Evolutionary conservation across 2,888 invertebrate genomes (phyloP), one percentile per base, ranked within the genome.

Genomic region (Acanthacorydalis orientalis): DNA sequence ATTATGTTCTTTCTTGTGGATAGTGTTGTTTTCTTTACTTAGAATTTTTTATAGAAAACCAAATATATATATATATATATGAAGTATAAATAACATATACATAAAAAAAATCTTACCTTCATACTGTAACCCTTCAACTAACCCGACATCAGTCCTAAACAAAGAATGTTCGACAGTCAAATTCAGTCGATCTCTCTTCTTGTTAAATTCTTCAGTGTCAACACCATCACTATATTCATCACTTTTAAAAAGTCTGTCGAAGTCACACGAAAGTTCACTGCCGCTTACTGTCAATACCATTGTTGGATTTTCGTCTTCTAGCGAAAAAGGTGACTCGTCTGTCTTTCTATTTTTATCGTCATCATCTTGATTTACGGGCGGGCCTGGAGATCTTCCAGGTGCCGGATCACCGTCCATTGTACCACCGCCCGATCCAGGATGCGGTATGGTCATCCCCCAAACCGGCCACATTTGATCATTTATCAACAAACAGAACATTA

Each of bases 311-410:
- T 33, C 43, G 33, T 31, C 12, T 7, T 43, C 43, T 2, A 37
- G 14, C 37, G 14, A 37, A 6, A 23, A 23, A 2, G 23, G 23
- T 6, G 23, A 23, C 23, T 41, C 41, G n/a, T 16, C n/a, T 11
- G 8, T n/a, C 2, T 38, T 38, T 15, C 15, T 38, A n/a, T 38
- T 38, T 8, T 38, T 38, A 38, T 38, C 4, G 14, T 38, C 11
- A 38, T 38, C 15, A n/a, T 38, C 14, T 14, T 38, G 38, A 7
- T 11, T 9, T 4, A 41, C 16, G 44, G 77, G 78, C 54, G 78
- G 78, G 38, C 78, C 78, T 11, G 78, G 78, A 1, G 78, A 78
- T 37, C 79, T 67, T 7, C 78, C 78, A 1, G 78, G 79, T 1
- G 78, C 78, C 11, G 78, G 78, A 59, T 79, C 79, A 47, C 75